Evolutionary conservation across 2,888 invertebrate genomes (phyloP), one percentile per base, ranked within the genome.

Genomic region (Harmothoe impar): DNA sequence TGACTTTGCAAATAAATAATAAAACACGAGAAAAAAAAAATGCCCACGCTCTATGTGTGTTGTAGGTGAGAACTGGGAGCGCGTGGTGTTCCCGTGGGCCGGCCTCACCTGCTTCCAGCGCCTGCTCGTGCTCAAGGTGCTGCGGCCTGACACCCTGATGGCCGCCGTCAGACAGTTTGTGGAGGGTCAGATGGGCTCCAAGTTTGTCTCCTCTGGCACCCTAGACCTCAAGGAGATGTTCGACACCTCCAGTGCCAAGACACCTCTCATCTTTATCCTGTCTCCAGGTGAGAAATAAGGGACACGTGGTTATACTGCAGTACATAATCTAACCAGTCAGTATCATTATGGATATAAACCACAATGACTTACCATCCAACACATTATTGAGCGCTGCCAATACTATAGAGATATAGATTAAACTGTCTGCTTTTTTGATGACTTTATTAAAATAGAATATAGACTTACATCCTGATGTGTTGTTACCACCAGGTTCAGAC

Each of bases 221-320:
- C 94, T 95, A 91, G 95, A 95, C 91, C 93, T 96, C 51, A 94
- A 94, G 91, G 95, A 95, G 91, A 94, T 95, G 85, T 96, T 94
- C 91, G 94, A 94, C 88, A 95, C 94, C 88, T 95, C 95, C 0
- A 93, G 93, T 7, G 94, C 95, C 10, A 94, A 94, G 91, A 94
- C 95, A 17, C 96, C 96, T 5, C 93, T 96, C 29, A 95, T 96
- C 90, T 96, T 96, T 91, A 95, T 96, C 17, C 93, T 96, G 33
- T 95, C 96, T 5, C 95, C 96, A 91, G 95, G 96, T 95, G 91
- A 91, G 93, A 10, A 43, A 3, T 90, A 89, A n/a, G 43, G 86
- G 20, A 43, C 5, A 7, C 5, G 43, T 3, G 43, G 20, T 78
- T 78, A 78, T 78, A 7, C 78, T n/a, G n/a, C 29, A 23, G 17